A percentile compares a stretch with the other conserved stretches of the same genome.
phyloP scores from a whole-genome alignment of 2,113 vertebrate genomes.

The Sylvietta virens region DNA sequence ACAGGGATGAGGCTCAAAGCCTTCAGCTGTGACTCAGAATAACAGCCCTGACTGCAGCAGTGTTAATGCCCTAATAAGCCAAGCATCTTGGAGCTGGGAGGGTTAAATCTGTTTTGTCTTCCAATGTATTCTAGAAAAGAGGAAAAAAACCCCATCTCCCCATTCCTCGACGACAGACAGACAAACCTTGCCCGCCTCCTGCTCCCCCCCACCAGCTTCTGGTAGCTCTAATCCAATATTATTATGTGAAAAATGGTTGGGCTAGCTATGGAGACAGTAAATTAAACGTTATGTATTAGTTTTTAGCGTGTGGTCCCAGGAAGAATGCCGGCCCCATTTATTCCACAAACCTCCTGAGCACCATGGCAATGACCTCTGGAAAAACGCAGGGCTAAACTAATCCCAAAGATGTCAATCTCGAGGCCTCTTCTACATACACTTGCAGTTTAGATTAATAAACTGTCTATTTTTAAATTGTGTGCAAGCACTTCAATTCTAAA shows the following conservation, averaged over 20 bases:
- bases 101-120: slow-evolving; percentile 37
- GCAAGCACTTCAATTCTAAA: slow-evolving; percentile 79
- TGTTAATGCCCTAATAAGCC: neutral
- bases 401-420: slow-evolving; percentile 80
- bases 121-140: slow-evolving; percentile 27
- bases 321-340: slow-evolving; percentile 74
- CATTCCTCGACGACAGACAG: slow-evolving; percentile 16
- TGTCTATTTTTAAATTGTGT: slow-evolving; percentile 80
- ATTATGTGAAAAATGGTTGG: slow-evolving; percentile 91
- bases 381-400: slow-evolving; percentile 82
- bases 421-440: slow-evolving; percentile 77
- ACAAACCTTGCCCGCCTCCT: slow-evolving; percentile 14
- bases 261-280: slow-evolving; percentile 88
- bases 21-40: neutral
- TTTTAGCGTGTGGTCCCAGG: slow-evolving; percentile 73
- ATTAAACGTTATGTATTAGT: slow-evolving; percentile 96
- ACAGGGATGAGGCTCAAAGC: neutral
- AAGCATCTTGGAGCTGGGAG: neutral
- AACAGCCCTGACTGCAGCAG: neutral
- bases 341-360: slow-evolving; percentile 70
- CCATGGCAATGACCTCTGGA: slow-evolving; percentile 78
- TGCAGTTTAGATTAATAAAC: slow-evolving; percentile 81
- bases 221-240: slow-evolving; percentile 91
- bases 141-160: slow-evolving; percentile 34
- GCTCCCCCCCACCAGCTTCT: slow-evolving; percentile 32